A percentile compares a stretch with the other conserved stretches of the same genome.
phyloP scores from a whole-genome alignment of 1,140 invertebrate species.

The Trichonephila clavata region DNA sequence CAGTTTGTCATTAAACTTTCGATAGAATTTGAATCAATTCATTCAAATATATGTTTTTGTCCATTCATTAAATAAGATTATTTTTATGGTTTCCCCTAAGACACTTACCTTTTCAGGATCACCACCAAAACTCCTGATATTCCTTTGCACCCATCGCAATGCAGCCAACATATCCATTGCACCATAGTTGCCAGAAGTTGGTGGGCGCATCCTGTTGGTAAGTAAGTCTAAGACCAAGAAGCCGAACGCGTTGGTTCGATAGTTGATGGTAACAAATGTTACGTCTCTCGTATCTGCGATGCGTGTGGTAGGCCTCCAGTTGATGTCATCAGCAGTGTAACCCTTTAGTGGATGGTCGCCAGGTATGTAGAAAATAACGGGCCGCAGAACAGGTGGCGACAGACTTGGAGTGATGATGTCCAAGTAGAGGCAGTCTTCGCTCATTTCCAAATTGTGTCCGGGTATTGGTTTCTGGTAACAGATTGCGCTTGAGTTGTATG shows the following conservation, averaged over 20 bases:
- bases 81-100: too few relatives aligned
- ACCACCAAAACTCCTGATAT: constrained; percentile 90
- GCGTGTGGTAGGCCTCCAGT: constrained; percentile 81
- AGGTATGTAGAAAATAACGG: constrained; percentile 91
- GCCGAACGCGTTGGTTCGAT: constrained; percentile 87
- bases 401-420: constrained; percentile 84
- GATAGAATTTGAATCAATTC: too few relatives aligned
- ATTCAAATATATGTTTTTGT: too few relatives aligned
- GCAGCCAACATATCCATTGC: constrained; percentile 89
- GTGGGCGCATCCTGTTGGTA: constrained; percentile 82
- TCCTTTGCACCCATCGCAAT: constrained; percentile 88
- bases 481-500: constrained; percentile 81
- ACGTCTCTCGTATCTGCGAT: constrained; percentile 88
- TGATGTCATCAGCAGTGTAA: constrained; percentile 77
- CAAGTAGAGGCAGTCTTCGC: constrained; percentile 90
- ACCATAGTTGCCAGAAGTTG: constrained; percentile 92
- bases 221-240: constrained; percentile 88
- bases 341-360: constrained; percentile 82
- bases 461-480: constrained; percentile 83
- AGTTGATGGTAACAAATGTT: constrained; percentile 91
- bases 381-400: constrained; percentile 86
- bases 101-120: constrained; percentile 82
- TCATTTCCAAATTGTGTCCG: constrained; percentile 82
- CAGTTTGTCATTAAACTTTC: neutral
- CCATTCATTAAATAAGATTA: too few relatives aligned